Percentiles rank a stretch among this genome's conserved stretches.
These are phyloP conservation scores for Otolemur garnettii DNA, from an alignment of 2,113 vertebrate genomes.

Conservation along the genomic window DNA sequence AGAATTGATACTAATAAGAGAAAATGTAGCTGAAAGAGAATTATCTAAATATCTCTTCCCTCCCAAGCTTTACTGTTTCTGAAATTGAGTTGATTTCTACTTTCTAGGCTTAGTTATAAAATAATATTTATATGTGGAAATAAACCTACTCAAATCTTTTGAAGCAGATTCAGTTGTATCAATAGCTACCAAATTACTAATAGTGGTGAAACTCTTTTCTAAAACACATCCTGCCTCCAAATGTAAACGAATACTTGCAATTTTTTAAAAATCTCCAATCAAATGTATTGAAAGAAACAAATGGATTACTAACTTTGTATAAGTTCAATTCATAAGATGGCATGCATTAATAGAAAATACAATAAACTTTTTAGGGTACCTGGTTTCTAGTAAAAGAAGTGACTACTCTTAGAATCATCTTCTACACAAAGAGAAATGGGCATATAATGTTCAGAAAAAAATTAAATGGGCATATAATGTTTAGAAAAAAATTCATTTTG, in stretches of 20 bases:
- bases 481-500: neutral
- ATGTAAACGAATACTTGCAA: neutral
- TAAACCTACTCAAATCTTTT: neutral
- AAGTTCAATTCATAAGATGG: neutral
- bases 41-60: conserved; percentile 4
- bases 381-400: neutral
- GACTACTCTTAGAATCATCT: neutral
- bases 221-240: neutral
- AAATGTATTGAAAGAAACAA: conserved; percentile 4
- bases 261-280: neutral
- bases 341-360: neutral
- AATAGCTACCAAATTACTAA: neutral
- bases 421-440: neutral
- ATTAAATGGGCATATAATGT: neutral
- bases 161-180: neutral
- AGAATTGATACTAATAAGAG: neutral
- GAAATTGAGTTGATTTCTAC: neutral
- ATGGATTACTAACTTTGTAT: neutral
- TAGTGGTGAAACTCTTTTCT: neutral
- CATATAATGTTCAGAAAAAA: neutral
- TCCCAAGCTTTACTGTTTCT: neutral
- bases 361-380: neutral
- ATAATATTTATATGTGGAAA: neutral
- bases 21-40: conserved; percentile 2
- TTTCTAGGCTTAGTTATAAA: neutral